Percentiles rank a stretch among this genome's conserved stretches.
These are phyloP conservation scores for Parotocinclus haroldoi DNA, from an alignment of 2,797 vertebrate species.

Conservation along the genomic window DNA sequence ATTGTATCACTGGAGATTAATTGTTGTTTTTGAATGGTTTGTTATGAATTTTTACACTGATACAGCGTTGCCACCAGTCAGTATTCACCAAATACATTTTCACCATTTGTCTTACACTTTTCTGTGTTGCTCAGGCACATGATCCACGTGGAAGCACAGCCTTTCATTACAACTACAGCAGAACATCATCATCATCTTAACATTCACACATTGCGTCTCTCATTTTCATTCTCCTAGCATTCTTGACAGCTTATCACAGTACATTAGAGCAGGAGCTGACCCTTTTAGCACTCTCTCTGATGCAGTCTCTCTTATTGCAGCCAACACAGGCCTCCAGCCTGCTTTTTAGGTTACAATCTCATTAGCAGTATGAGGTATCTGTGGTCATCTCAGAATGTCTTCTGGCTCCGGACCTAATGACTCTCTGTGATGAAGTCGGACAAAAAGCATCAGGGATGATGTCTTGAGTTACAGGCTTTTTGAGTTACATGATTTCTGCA, in stretches of 20 bases:
- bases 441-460: slow-evolving; percentile 14
- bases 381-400: slow-evolving; percentile 24
- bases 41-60: no score
- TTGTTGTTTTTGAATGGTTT: no score
- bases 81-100: no score
- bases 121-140: no score
- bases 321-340: slow-evolving; percentile 9
- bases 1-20: no score
- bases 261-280: slow-evolving; percentile 11
- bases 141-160: no score
- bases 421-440: slow-evolving; percentile 4
- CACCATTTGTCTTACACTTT: no score
- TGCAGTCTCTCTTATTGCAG: background rate
- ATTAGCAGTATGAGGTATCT: slow-evolving; percentile 1
- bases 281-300: background rate
- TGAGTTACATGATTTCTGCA: slow-evolving; percentile 4
- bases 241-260: slow-evolving; percentile 24
- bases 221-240: slow-evolving; percentile 1
- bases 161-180: no score
- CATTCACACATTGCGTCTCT: background rate
- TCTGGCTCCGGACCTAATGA: slow-evolving; percentile 2
- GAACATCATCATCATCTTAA: background rate
- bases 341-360: slow-evolving; percentile 24
- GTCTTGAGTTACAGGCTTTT: slow-evolving; percentile 12
- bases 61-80: no score